These are phyloP conservation scores for Helleia helle DNA, from an alignment of 2,888 invertebrate genomes.

Conservation along the genomic window DNA sequence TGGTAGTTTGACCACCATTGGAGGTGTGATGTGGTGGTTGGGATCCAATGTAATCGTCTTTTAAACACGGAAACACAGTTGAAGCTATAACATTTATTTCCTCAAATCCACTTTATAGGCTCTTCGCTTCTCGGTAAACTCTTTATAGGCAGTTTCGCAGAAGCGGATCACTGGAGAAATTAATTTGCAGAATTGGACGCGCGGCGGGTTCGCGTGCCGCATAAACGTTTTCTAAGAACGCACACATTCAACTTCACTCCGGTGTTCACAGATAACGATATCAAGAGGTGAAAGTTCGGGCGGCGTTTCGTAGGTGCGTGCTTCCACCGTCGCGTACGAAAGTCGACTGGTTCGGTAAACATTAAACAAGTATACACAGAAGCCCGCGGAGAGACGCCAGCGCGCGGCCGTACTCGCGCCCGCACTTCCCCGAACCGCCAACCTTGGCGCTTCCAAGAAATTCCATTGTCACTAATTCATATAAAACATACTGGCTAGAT, in stretches of 20 bases:
- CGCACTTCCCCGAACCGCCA: conserved; percentile 62
- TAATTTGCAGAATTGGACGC: conserved; percentile 64
- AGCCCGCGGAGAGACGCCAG: conserved; percentile 24
- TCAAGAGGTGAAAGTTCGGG: conserved; percentile 68
- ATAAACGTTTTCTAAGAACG: conserved; percentile 59
- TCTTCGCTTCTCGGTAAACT: conserved; percentile 68
- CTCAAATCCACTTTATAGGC: conserved; percentile 69
- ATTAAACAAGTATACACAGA: conserved; percentile 22
- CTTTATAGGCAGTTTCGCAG: conserved; percentile 69
- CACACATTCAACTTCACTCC: conserved; percentile 67
- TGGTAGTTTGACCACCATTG: conserved; percentile 72
- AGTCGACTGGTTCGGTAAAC: conserved; percentile 39
- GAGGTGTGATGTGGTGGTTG: conserved; percentile 59
- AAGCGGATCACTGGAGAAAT: conserved; percentile 64
- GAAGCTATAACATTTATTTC: conserved; percentile 66
- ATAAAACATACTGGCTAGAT: conserved; percentile 47
- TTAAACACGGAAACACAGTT: conserved; percentile 61
- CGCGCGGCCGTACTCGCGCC: conserved; percentile 32
- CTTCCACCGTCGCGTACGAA: conserved; percentile 41
- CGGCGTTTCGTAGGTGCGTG: conserved; percentile 34
- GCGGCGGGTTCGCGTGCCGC: conserved; percentile 48
- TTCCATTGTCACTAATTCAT: conserved; percentile 57
- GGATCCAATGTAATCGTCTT: conserved; percentile 72
- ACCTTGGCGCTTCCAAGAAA: conserved; percentile 65
- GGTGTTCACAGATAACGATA: conserved; percentile 59